Evolutionary conservation across 2,113 vertebrate species (phyloP).

Genomic region (Labrus mixtus): DNA sequence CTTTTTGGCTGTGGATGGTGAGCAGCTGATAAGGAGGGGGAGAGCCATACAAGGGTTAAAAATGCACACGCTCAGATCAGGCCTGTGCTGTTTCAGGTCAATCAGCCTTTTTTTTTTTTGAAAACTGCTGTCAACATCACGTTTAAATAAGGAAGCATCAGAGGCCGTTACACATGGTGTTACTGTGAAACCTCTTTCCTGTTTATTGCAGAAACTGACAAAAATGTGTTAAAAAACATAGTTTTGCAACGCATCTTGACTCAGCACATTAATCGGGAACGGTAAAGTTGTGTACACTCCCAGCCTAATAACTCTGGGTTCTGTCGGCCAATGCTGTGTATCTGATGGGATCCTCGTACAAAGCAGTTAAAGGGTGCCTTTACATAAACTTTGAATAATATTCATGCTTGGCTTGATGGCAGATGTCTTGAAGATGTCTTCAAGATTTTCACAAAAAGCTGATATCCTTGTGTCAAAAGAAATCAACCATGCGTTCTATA

Average conservation of each 20-base stretch:
- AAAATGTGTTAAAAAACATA: neutral
- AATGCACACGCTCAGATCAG: slow-evolving; percentile 35
- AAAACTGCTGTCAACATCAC: neutral
- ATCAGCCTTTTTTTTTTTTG: neutral
- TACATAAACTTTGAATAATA: neutral
- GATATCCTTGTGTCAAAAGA: neutral
- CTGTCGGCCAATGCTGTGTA: slow-evolving; percentile 2
- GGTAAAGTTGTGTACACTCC: slow-evolving; percentile 2
- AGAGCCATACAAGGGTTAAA: neutral
- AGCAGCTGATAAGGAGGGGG: slow-evolving; percentile 35
- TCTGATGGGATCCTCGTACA: slow-evolving; percentile 14
- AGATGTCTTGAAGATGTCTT: slow-evolving; percentile 5
- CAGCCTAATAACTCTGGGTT: neutral
- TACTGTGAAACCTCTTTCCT: slow-evolving; percentile 22
- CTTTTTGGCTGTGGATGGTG: slow-evolving; percentile 21
- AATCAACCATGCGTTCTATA: slow-evolving; percentile 20
- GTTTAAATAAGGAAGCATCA: slow-evolving; percentile 17
- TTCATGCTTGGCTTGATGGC: neutral
- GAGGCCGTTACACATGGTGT: neutral
- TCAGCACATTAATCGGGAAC: neutral
- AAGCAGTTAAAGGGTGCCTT: slow-evolving; percentile 1
- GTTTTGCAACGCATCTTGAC: slow-evolving; percentile 10
- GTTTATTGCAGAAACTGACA: neutral
- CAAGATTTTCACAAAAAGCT: slow-evolving; percentile 1
- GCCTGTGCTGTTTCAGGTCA: slow-evolving; percentile 6